A percentile compares a stretch with the other conserved stretches of the same genome.
Conservation (phyloP, 2,797 vertebrate species). For the Syndactyla subalaris region DNA sequence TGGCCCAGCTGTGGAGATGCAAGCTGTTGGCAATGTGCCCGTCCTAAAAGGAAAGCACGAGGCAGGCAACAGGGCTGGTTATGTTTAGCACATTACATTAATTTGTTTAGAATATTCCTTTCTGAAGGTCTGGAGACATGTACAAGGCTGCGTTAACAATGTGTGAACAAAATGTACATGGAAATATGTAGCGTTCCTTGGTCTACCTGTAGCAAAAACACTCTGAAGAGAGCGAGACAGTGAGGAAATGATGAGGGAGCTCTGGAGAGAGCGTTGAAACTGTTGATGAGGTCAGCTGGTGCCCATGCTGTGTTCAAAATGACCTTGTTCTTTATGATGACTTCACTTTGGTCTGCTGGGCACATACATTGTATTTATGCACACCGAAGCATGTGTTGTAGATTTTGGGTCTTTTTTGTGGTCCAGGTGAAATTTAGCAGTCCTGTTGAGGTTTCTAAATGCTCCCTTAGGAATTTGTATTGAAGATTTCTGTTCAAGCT, state of each 20-base stretch:
- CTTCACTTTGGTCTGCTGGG: not conserved
- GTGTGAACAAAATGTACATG: not conserved
- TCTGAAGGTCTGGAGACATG: not conserved
- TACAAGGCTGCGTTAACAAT: not conserved
- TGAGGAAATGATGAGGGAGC: not conserved
- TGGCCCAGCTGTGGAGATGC: not conserved
- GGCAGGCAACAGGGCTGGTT: not conserved
- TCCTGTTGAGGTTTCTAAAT: not conserved
- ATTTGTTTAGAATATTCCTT: not conserved
- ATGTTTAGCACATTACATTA: not conserved
- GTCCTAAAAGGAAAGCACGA: not conserved
- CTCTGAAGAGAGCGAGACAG: not conserved
- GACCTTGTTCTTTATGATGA: not conserved
- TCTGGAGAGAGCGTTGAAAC: not conserved
- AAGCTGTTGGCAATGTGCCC: not conserved
- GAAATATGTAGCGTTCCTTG: not conserved
- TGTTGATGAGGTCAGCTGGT: not conserved
- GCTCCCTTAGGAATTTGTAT: not conserved
- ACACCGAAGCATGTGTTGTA: fast-evolving
- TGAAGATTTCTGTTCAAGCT: not conserved
- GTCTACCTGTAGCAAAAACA: not conserved
- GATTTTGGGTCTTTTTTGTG: not conserved
- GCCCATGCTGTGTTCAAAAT: not conserved
- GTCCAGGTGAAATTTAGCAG: not conserved
- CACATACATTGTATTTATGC: fast-evolving